Conservation (phyloP, 2,113 vertebrate species). For the Litocranius walleri region DNA sequence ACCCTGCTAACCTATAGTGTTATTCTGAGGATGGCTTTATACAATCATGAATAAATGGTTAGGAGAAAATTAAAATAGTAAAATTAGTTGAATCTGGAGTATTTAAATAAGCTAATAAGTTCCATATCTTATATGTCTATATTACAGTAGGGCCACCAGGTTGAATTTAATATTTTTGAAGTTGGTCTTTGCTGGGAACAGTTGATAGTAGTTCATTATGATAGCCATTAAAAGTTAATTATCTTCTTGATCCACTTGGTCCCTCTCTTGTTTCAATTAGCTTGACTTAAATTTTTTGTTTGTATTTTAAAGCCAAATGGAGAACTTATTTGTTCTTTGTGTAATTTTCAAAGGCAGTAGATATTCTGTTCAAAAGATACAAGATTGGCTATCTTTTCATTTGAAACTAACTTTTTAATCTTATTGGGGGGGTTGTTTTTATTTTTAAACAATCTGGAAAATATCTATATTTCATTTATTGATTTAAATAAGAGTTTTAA, state of each 20-base stretch:
- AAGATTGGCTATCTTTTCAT: neutral
- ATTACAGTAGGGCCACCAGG: neutral
- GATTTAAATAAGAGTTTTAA: neutral
- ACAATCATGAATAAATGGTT: neutral
- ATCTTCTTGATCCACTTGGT: neutral
- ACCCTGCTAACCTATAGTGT: neutral
- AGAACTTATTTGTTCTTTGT: neutral
- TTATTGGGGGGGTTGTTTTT: neutral
- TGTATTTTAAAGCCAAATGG: neutral
- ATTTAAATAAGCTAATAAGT: neutral
- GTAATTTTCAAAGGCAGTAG: conserved; percentile 17
- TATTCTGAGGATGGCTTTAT: neutral
- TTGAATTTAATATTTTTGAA: neutral
- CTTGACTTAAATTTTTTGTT: neutral
- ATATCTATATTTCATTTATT: neutral
- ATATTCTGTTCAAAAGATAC: neutral
- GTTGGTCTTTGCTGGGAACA: neutral
- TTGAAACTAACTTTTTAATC: conserved; percentile 17
- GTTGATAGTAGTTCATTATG: neutral
- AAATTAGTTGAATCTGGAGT: neutral
- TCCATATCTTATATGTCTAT: neutral
- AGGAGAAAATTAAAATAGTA: neutral
- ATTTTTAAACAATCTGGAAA: neutral
- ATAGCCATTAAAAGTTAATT: neutral
- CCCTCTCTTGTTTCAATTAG: neutral